phyloP scores from a whole-genome alignment of 2,113 vertebrate species.

The Anoura caudifer region DNA sequence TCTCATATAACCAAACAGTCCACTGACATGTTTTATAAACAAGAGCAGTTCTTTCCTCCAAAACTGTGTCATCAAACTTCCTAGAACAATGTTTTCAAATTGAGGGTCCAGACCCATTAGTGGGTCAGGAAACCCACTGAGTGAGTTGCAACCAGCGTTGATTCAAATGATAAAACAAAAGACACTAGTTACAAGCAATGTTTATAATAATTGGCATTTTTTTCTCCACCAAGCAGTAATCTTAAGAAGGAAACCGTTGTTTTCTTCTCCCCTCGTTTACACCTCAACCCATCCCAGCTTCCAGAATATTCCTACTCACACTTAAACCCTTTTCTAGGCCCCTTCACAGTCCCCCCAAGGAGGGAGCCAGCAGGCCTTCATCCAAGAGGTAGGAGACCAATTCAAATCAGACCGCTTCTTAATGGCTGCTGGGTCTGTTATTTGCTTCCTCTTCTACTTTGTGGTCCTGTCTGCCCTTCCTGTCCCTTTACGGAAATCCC shows the following conservation, averaged over 20 bases:
- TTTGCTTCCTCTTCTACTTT: neutral
- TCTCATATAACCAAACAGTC: neutral
- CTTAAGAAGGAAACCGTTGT: neutral
- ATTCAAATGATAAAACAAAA: neutral
- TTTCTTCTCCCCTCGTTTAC: neutral
- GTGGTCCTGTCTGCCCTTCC: neutral
- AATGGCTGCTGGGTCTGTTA: neutral
- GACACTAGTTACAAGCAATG: neutral
- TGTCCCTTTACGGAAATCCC: neutral
- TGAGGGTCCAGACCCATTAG: neutral
- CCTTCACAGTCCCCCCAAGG: neutral
- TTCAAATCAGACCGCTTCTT: neutral
- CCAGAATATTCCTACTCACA: neutral
- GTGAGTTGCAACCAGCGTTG: neutral
- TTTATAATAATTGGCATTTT: neutral
- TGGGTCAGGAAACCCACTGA: neutral
- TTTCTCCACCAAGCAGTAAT: neutral
- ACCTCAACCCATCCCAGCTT: neutral
- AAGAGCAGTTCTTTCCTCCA: neutral
- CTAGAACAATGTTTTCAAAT: neutral
- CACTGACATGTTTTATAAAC: neutral
- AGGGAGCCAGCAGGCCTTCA: neutral
- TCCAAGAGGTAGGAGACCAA: neutral
- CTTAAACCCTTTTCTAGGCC: neutral
- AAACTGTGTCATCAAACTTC: neutral